Evolutionary conservation across 1,140 invertebrate genomes (phyloP).

Genomic region (Pantala flavescens): DNA sequence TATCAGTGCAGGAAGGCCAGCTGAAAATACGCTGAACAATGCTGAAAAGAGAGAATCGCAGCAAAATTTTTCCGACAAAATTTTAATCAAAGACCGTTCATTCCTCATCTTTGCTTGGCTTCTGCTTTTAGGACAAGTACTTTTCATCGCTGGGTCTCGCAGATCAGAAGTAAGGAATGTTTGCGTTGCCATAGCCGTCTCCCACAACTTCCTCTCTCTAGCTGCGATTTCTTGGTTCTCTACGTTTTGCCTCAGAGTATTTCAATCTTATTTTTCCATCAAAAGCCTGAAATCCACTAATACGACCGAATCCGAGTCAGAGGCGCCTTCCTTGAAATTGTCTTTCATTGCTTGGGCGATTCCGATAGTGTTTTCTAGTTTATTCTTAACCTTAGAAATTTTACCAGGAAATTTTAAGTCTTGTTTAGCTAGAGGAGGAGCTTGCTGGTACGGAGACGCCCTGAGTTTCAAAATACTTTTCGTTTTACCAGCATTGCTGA

Average conservation of each 20-base stretch:
- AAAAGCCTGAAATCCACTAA: not conserved
- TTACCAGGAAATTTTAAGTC: not conserved
- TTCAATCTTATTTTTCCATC: not conserved
- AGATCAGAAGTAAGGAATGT: not conserved
- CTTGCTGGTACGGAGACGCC: not conserved
- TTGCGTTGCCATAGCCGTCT: not conserved
- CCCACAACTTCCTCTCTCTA: not conserved
- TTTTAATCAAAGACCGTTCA: not conserved
- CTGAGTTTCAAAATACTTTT: not conserved
- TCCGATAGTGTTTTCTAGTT: not conserved
- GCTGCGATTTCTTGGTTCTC: not conserved
- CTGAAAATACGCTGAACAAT: not conserved
- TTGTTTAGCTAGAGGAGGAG: not conserved
- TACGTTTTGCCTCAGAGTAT: not conserved
- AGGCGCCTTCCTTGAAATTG: not conserved
- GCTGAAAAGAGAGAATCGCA: no score
- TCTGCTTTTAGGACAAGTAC: not conserved
- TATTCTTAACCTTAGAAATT: not conserved
- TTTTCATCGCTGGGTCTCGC: not conserved
- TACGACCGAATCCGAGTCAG: not conserved
- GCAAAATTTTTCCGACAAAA: no score
- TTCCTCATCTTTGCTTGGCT: not conserved
- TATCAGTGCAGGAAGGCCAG: not conserved
- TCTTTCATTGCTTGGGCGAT: not conserved
- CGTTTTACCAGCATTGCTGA: not conserved